Base-by-base conservation (phyloP, 2,888 invertebrate species). In the Epinotia bilunana region DNA sequence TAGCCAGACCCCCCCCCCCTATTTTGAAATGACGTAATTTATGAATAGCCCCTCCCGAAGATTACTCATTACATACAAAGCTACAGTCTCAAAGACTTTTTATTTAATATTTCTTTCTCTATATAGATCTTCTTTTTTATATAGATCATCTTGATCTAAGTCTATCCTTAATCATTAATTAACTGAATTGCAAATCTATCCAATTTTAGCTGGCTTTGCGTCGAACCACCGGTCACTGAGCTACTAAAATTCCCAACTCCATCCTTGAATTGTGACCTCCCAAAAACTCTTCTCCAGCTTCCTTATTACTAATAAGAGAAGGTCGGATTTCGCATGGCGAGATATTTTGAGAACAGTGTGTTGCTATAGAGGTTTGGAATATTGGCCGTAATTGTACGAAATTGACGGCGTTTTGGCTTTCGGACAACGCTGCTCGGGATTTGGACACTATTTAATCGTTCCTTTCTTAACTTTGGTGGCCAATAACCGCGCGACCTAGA, bases 371-470 rank as follows among this genome's bases (percentile, higher is more conserved):
- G 82, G 82, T 83, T 79, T 82, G 82, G 83, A 82, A 88, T 87
- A 92, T 91, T 91, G 90, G 84, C 81, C 85, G 88, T 91, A 91
- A 92, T 92, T 90, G 90, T 85, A 88, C 88, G 88, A 89, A 90
- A 83, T 87, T 83, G 81, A 78, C 80, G 82, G 81, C 83, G 83
- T 88, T 88, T 87, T 80, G 85, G 84, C 78, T 79, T 79, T 86
- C 82, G 76, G 76, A 11, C 58, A n/a, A 39, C 43, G 67, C 28
- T 53, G 67, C 20, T 11, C 16, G 46, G 1, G 20, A 61, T 63
- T 71, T 39, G 65, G 53, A 7, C 33, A 61, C 60, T 73, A 65
- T 65, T 49, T 57, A 9, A 49, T 49, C 46, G 46, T 46, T 46
- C 13, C 1, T 0, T 39, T 9, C 9, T 39, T 39, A 9, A 39